Evolutionary conservation across 1,140 invertebrate genomes (phyloP), one percentile per base, ranked within the genome.

Genomic region (Drosophila miranda): DNA sequence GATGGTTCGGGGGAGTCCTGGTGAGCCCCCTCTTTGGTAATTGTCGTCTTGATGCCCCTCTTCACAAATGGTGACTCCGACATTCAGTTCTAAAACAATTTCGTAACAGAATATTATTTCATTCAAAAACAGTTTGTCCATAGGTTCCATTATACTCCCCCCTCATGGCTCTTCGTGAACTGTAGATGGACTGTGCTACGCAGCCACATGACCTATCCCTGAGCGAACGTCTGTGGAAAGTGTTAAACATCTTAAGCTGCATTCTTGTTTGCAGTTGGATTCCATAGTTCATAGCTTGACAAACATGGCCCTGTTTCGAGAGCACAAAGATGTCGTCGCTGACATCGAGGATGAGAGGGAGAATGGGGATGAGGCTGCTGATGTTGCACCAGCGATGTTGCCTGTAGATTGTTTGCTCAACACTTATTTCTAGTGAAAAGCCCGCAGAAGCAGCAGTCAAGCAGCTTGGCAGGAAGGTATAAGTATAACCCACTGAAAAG

Each of bases 341-440:
- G 34, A 38, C 11, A 2, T 13, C 19, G 19, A 49, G 26, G 11
- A 26, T 13, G n/a, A 49, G 34, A 2, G 19, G 19, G 19, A 19
- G 19, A 1, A 19, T 19, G 3, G 23, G 51, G 9, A 11, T 42
- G 62, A 68, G 68, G 64, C 38, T 68, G 64, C 62, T 68, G 64
- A 68, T 68, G 64, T 56, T 50, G 64, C 61, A 58, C 23, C 44
- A 44, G 51, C 64, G 57, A 78, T 73, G 71, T 86, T 75, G 75
- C 63, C 69, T 77, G 56, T 52, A 72, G 48, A 77, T 78, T 86
- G 81, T 86, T 86, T 86, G 78, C 82, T 58, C 74, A 86, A 86
- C 81, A 86, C 81, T 86, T 86, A 87, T 84, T 84, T 76, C 74
- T 86, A 70, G 59, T 86, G 81, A 86, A 80, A 77, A 69, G 74